A percentile compares a stretch with the other conserved stretches of the same genome.
phyloP scores from a whole-genome alignment of 2,888 invertebrate species.

The Embidobia sp. region DNA sequence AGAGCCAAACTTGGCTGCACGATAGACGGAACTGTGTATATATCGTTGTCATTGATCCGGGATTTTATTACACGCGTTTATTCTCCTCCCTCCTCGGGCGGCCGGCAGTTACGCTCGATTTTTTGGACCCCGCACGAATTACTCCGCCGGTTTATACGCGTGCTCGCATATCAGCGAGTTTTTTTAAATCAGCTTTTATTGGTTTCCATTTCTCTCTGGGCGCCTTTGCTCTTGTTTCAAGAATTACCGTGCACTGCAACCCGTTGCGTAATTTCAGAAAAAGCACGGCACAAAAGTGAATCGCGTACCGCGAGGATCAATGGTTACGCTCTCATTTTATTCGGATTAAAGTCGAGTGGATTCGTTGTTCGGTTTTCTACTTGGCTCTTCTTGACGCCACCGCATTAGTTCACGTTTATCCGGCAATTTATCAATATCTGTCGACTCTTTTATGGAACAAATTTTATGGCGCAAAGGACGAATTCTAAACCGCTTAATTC shows the following conservation, averaged over 20 bases:
- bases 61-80: slow-evolving; percentile 63
- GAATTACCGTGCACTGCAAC: slow-evolving; percentile 9
- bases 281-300: too few species aligned
- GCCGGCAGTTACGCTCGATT: slow-evolving; percentile 19
- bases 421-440: too few species aligned
- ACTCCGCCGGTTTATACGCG: slow-evolving; percentile 17
- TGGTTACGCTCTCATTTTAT: too few species aligned
- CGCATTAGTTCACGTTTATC: too few species aligned
- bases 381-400: too few species aligned
- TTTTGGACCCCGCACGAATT: slow-evolving; percentile 29
- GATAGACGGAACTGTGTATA: slow-evolving; percentile 50
- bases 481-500: too few species aligned
- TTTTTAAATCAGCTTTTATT: slow-evolving; percentile 23
- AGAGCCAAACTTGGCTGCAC: slow-evolving; percentile 55
- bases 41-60: slow-evolving; percentile 59
- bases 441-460: too few species aligned
- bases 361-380: too few species aligned
- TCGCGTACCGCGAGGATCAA: too few species aligned
- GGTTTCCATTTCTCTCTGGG: slow-evolving; percentile 4
- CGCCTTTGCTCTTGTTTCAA: not conserved
- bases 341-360: too few species aligned
- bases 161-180: slow-evolving; percentile 3
- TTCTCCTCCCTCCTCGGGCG: slow-evolving; percentile 34
- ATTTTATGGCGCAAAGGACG: too few species aligned
- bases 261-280: slow-evolving; percentile 10